phyloP scores from a whole-genome alignment of 2,888 invertebrate genomes.

The Suillia variegata region DNA sequence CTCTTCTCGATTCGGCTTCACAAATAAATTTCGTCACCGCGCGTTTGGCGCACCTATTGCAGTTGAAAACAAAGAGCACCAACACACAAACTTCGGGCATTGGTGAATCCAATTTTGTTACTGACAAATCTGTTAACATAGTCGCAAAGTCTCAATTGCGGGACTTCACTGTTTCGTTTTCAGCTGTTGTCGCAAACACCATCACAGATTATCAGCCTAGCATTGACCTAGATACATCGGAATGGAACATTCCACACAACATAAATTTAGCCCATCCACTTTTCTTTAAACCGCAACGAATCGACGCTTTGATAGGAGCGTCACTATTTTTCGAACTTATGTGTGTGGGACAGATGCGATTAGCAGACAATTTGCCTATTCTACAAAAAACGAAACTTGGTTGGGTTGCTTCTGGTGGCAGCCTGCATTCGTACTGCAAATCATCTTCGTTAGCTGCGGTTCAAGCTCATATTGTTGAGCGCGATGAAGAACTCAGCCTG shows the following conservation, averaged over 20 bases:
- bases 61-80: neutral
- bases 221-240: constrained; percentile 13
- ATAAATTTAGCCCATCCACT: constrained; percentile 24
- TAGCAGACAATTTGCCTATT: constrained; percentile 17
- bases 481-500: constrained; percentile 4
- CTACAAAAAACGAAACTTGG: constrained; percentile 25
- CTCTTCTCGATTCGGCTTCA: constrained; percentile 8
- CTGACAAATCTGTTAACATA: constrained; percentile 4
- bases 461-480: constrained; percentile 3
- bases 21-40: constrained; percentile 7
- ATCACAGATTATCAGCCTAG: constrained; percentile 22
- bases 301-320: constrained; percentile 4
- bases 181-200: constrained; percentile 15
- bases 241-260: constrained; percentile 27
- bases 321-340: constrained; percentile 20
- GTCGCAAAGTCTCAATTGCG: neutral
- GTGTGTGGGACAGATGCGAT: constrained; percentile 15
- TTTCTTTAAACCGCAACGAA: constrained; percentile 17
- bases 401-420: constrained; percentile 23
- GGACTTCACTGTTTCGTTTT: neutral
- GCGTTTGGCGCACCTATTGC: neutral
- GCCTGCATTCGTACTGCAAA: constrained; percentile 1
- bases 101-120: neutral
- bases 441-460: constrained; percentile 4
- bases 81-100: neutral